Evolutionary conservation across 2,113 vertebrate species (phyloP).

Genomic region (Pica pica): DNA sequence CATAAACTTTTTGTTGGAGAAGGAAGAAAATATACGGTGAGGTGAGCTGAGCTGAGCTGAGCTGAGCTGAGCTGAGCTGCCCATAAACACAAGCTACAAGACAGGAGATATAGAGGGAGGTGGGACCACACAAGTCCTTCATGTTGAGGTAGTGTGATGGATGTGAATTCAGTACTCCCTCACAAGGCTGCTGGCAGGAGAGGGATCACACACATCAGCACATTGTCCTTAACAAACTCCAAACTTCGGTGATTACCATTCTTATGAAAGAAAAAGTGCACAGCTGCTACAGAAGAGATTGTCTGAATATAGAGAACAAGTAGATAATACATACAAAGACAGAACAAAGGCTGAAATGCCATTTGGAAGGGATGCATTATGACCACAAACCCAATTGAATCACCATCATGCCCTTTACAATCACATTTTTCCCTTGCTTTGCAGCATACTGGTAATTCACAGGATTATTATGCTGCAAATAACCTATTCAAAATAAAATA

Average conservation of each 20-base stretch:
- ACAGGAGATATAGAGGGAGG: neutral
- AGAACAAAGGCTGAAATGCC: constrained; percentile 31
- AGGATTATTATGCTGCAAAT: constrained; percentile 39
- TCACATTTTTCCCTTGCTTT: constrained; percentile 32
- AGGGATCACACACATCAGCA: neutral
- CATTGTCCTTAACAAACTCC: neutral
- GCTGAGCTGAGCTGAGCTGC: neutral
- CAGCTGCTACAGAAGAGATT: neutral
- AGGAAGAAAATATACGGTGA: neutral
- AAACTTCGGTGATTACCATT: neutral
- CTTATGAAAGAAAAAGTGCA: neutral
- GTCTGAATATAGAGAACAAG: neutral
- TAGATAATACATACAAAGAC: constrained; percentile 5
- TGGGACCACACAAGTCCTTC: neutral
- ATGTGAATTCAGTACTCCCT: neutral
- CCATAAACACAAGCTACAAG: neutral
- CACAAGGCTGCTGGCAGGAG: neutral
- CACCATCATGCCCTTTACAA: constrained; percentile 26
- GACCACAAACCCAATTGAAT: constrained; percentile 35
- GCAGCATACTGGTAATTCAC: constrained; percentile 18
- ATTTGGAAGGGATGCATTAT: neutral
- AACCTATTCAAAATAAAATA: constrained; percentile 30
- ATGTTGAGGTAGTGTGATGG: neutral
- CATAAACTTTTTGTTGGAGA: neutral
- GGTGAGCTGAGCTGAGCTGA: fast-evolving